Evolutionary conservation across 2,113 vertebrate species (phyloP), one percentile per base, ranked within the genome.

Genomic region (Tragelaphus scriptus): DNA sequence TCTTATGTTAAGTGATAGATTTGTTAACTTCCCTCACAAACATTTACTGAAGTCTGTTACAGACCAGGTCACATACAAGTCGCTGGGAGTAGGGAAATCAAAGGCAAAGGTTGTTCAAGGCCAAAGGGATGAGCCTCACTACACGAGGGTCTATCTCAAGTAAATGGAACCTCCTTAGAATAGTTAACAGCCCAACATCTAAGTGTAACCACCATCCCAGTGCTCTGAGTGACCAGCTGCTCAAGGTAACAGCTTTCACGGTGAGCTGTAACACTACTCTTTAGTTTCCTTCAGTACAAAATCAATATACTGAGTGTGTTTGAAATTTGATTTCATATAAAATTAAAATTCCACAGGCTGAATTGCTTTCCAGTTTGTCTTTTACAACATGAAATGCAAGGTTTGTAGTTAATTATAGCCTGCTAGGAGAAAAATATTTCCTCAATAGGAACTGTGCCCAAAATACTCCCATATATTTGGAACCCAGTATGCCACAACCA

Each of bases 201-300:
- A 56, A 63, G 4, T 19, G 21, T 16, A 51, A 30, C 11, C 1
- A 30, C 56, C 0, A 12, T 4, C 6, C 63, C 88, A 13, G 3
- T 0, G 17, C 44, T 14, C n/a, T 9, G 3, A 44, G 65, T 7
- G 44, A 19, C 36, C 3, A 8, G 51, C 10, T 5, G 6, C 32
- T 32, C 3, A 2, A 1, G 44, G 6, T 21, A 56, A 7, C 19
- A 15, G 9, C 6, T 44, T 32, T 61, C 55, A 26, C 1, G 0
- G 44, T 6, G 49, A 56, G 2, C 32, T 15, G 9, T 28, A n/a
- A 79, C 26, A 6, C 3, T 16, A 3, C 28, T 53, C 17, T 36
- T 44, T 19, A 5, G 25, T 95, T 51, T 85, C 32, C 28, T 44
- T n/a, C 32, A 53, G 77, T 4, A n/a, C n/a, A 84, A 82, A 93